phyloP scores from a whole-genome alignment of 2,113 vertebrate species.

The Ctenomys sociabilis region DNA sequence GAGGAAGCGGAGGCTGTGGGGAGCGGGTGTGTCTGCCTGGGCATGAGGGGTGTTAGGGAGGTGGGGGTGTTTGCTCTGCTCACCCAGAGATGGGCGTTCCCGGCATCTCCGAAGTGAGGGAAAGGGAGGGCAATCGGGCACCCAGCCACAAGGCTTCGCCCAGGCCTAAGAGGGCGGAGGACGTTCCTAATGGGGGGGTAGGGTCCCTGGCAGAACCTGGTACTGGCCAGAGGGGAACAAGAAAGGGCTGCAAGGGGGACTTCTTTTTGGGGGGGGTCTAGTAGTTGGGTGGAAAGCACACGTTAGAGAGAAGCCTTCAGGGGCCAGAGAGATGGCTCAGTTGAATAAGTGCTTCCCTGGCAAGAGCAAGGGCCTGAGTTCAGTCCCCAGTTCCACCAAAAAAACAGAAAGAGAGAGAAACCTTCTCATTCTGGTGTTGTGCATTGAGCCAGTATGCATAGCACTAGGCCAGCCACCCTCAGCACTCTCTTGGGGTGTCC shows the following conservation, averaged over 20 bases:
- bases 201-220: conserved; percentile 21
- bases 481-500: conserved; percentile 5
- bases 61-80: conserved; percentile 70
- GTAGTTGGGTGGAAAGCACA: background rate
- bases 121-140: conserved; percentile 71
- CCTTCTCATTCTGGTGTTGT: background rate
- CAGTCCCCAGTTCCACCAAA: no score
- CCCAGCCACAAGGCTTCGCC: conserved; percentile 58
- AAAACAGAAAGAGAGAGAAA: no score
- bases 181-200: conserved; percentile 28
- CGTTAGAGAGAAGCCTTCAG: background rate
- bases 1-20: conserved; percentile 51
- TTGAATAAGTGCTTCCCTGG: no score
- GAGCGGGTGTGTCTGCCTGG: conserved; percentile 64
- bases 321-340: no score
- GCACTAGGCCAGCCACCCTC: background rate
- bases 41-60: conserved; percentile 59
- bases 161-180: conserved; percentile 44
- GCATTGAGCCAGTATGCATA: background rate
- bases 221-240: conserved; percentile 17
- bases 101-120: conserved; percentile 56
- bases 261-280: background rate
- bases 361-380: no score
- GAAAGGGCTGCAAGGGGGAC: background rate
- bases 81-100: conserved; percentile 76